Conservation (phyloP, 1,140 invertebrate species). For the Galleria mellonella region DNA sequence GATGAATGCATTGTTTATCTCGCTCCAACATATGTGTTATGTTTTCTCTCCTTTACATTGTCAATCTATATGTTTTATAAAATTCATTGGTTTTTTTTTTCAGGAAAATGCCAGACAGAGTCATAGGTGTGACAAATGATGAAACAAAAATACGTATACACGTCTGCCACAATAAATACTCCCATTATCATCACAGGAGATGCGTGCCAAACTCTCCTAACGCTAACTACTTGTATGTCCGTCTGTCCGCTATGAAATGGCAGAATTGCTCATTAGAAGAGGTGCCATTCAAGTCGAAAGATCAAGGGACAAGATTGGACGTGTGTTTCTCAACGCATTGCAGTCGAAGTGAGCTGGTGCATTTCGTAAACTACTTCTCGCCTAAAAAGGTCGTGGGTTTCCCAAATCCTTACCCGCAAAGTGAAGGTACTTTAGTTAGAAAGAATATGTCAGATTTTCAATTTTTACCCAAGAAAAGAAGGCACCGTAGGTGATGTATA, state of each 20-base stretch:
- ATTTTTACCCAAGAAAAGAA: no score
- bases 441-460: not conserved
- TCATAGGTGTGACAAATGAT: slow-evolving; percentile 33
- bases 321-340: slow-evolving; percentile 81
- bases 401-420: slow-evolving; percentile 5
- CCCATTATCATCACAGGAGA: slow-evolving; percentile 1
- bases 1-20: no score
- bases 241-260: slow-evolving; percentile 75
- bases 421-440: not conserved
- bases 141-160: slow-evolving; percentile 20
- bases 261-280: slow-evolving; percentile 33
- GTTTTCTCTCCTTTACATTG: no score
- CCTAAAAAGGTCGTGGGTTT: slow-evolving; percentile 36
- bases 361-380: slow-evolving; percentile 38
- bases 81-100: no score
- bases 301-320: slow-evolving; percentile 36
- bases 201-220: slow-evolving; percentile 1
- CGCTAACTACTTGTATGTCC: slow-evolving; percentile 36
- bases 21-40: no score
- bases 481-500: no score
- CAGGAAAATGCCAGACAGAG: slow-evolving; percentile 23
- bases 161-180: slow-evolving; percentile 16
- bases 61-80: no score
- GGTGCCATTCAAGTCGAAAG: slow-evolving; percentile 34
- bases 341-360: slow-evolving; percentile 60